phyloP scores from a whole-genome alignment of 2,113 vertebrate genomes.

The Otis tarda region DNA sequence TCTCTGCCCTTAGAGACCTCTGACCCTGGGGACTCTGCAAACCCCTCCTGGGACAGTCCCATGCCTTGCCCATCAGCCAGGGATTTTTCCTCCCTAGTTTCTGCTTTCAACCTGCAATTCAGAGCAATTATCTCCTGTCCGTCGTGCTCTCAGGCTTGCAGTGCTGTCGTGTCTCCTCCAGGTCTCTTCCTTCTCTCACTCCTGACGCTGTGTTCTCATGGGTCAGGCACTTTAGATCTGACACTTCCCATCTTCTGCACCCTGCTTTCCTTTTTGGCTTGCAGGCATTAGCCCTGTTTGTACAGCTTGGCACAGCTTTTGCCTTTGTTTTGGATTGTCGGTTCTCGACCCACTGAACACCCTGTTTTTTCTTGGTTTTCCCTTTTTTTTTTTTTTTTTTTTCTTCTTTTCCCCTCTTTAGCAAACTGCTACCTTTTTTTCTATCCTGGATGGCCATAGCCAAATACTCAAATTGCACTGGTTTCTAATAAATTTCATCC shows the following conservation, averaged over 20 bases:
- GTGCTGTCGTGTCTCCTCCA: not conserved
- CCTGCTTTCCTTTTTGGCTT: not conserved
- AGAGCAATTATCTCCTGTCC: not conserved
- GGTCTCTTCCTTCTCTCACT: not conserved
- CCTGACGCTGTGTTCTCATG: not conserved
- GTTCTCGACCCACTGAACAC: not conserved
- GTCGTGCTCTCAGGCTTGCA: not conserved
- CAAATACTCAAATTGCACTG: not conserved
- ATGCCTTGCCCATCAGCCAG: not conserved
- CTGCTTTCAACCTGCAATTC: not conserved
- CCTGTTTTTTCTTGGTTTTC: too few relatives aligned
- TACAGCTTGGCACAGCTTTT: not conserved
- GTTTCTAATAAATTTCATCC: not conserved
- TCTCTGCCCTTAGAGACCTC: not conserved
- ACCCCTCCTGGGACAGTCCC: not conserved
- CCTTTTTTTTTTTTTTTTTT: not conserved
- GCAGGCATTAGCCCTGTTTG: not conserved
- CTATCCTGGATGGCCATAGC: not conserved
- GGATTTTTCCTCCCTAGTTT: not conserved
- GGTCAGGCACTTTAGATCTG: not conserved
- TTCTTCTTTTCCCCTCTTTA: too few relatives aligned
- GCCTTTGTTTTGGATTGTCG: fast-evolving
- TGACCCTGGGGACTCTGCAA: not conserved
- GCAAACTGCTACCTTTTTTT: not conserved
- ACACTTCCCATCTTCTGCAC: not conserved